Evolutionary conservation across 2,113 vertebrate species (phyloP).

Genomic region (Macaca nemestrina): DNA sequence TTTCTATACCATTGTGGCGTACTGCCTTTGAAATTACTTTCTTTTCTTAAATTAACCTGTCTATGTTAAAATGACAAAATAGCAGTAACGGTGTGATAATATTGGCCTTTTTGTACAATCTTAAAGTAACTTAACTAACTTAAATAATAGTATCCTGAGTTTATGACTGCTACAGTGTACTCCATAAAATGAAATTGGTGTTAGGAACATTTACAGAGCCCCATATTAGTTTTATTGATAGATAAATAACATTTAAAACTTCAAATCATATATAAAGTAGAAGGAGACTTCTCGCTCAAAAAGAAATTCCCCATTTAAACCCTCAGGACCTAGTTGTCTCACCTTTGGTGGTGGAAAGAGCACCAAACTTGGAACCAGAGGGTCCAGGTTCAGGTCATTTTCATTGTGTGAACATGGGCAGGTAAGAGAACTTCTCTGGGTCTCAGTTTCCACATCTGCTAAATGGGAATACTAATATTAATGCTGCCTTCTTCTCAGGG

Average conservation of each 20-base stretch:
- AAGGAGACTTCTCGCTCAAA: background rate
- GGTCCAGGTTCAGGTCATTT: background rate
- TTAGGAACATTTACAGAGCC: slow-evolving; percentile 27
- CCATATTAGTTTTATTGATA: slow-evolving; percentile 1
- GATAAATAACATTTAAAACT: slow-evolving; percentile 52
- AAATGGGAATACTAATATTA: background rate
- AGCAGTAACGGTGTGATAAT: slow-evolving; percentile 53
- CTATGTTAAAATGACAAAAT: slow-evolving; percentile 61
- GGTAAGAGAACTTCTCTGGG: background rate
- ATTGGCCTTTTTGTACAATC: slow-evolving; percentile 51
- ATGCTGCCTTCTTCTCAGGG: background rate
- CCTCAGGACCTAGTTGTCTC: background rate
- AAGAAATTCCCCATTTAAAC: background rate
- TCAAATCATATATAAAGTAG: background rate
- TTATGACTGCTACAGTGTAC: slow-evolving; percentile 42
- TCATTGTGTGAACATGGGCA: background rate
- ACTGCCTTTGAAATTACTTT: slow-evolving; percentile 66
- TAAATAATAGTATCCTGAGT: slow-evolving; percentile 40
- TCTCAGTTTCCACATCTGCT: background rate
- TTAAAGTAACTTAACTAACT: slow-evolving; percentile 64
- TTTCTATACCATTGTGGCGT: slow-evolving; percentile 34
- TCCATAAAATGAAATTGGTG: slow-evolving; percentile 42
- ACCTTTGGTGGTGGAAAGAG: background rate
- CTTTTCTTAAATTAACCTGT: slow-evolving; percentile 67
- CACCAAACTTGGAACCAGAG: background rate